Base-by-base conservation (phyloP, 2,888 invertebrate species). In the Atrina japonica region DNA sequence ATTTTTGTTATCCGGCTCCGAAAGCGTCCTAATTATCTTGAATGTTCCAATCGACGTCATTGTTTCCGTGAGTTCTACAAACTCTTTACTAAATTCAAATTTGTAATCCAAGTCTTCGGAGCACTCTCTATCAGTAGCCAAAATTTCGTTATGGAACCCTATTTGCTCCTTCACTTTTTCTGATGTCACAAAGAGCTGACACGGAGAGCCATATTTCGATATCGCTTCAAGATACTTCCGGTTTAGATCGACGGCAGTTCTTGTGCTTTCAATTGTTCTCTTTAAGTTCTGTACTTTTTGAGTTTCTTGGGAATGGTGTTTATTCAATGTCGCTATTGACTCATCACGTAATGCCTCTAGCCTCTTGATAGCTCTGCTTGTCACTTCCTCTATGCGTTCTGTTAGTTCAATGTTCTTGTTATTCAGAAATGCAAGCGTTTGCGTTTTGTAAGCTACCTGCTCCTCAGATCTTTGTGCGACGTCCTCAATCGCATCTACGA, bases 71-170 rank as follows among this genome's bases (percentile, higher is more conserved):
- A 49, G 27, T 18, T 6, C 45, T 23, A 43, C 25, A 49, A 61
- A 47, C 14, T 49, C 27, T 21, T 50, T 49, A 49, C 49, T 61
- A 16, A 61, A 61, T 18, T 61, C 49, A 35, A 61, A 61, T 50
- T 29, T 50, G 49, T 61, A 61, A 29, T 61, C 61, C 11, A 61
- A 1, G 30, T 61, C 61, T 49, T 61, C 61, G n/a, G 41, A 21
- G n/a, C 29, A 21, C 29, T 61, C 61, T 29, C 7, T 25, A 18
- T 61, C 61, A 3, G 47, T 30, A n/a, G n/a, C 21, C 14, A 61
- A 16, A 49, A 61, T 49, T 30, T 61, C 61, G 6, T 30, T 27
- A 30, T 61, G 61, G 18, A 49, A 61, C 23, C 40, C 50, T 9
- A 61, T 30, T 30, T 61, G 61, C 21, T 61, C 47, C 29, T 30